phyloP scores from a whole-genome alignment of 2,888 invertebrate species.

The Pseudeuparius sepicola region DNA sequence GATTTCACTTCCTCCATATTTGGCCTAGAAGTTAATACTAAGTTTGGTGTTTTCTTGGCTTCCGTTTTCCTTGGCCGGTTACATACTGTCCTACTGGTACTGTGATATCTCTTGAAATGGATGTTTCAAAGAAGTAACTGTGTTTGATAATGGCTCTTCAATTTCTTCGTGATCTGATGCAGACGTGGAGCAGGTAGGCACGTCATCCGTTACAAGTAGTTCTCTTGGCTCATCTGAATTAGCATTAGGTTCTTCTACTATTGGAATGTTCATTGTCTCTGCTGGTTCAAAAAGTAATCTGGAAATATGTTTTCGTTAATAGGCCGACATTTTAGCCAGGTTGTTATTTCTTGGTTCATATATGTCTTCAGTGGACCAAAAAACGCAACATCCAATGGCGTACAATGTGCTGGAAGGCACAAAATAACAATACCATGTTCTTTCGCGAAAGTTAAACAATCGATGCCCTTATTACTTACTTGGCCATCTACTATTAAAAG shows the following conservation, averaged over 20 bases:
- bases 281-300: not conserved
- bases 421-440: too few relatives aligned
- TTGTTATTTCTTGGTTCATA: conserved; percentile 2
- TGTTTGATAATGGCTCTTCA: too few relatives aligned
- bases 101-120: not conserved
- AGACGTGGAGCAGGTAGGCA: too few relatives aligned
- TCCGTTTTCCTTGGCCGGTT: not conserved
- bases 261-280: conserved; percentile 3
- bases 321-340: conserved; percentile 4
- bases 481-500: conserved; percentile 1
- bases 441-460: not conserved
- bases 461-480: not conserved
- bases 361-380: conserved; percentile 1
- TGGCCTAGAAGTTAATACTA: conserved; percentile 5
- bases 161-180: too few relatives aligned
- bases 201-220: too few relatives aligned
- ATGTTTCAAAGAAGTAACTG: not conserved
- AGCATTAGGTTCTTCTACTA: too few relatives aligned
- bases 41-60: not conserved
- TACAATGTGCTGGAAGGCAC: too few relatives aligned
- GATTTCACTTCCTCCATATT: conserved; percentile 6
- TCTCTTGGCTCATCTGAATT: too few relatives aligned
- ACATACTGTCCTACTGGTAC: conserved; percentile 1
- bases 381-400: conserved; percentile 2
- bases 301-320: not conserved